Evolutionary conservation across 2,113 vertebrate species (phyloP).

Genomic region (Clarias macrocephalus): DNA sequence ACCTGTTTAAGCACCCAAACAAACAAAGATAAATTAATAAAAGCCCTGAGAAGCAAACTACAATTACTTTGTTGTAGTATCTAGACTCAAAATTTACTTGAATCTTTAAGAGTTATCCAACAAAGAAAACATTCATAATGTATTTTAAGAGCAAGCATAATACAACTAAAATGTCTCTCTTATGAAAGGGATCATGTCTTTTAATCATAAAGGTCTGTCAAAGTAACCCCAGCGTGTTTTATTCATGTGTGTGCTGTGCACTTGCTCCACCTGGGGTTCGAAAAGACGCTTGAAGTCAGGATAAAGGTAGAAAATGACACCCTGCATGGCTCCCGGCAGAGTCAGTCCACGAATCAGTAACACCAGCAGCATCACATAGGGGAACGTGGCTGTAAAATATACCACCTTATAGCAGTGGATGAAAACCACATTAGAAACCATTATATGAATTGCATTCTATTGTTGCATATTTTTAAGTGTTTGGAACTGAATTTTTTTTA

Average conservation of each 20-base stretch:
- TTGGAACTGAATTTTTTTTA: too few species aligned
- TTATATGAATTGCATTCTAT: too few species aligned
- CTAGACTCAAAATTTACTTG: too few species aligned
- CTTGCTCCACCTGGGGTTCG: conserved; percentile 67
- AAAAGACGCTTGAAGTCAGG: conserved; percentile 66
- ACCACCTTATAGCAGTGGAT: conserved; percentile 66
- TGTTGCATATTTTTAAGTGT: too few species aligned
- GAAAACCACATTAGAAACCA: not conserved
- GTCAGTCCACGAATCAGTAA: conserved; percentile 73
- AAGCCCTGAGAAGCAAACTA: too few species aligned
- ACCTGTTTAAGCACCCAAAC: conserved; percentile 60
- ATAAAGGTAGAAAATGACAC: conserved; percentile 71
- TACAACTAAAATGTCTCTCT: too few species aligned
- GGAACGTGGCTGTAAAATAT: conserved; percentile 76
- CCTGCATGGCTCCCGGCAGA: conserved; percentile 72
- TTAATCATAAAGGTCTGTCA: not conserved
- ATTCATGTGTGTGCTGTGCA: not conserved
- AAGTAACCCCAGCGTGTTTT: not conserved
- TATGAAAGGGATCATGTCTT: too few species aligned
- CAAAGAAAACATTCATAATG: not conserved
- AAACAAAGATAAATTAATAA: not conserved
- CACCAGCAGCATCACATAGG: conserved; percentile 71
- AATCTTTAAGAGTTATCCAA: not conserved
- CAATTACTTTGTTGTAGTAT: too few species aligned
- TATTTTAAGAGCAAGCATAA: too few species aligned